phyloP scores from a whole-genome alignment of 2,113 vertebrate genomes.

The Gymnorhina tibicen region DNA sequence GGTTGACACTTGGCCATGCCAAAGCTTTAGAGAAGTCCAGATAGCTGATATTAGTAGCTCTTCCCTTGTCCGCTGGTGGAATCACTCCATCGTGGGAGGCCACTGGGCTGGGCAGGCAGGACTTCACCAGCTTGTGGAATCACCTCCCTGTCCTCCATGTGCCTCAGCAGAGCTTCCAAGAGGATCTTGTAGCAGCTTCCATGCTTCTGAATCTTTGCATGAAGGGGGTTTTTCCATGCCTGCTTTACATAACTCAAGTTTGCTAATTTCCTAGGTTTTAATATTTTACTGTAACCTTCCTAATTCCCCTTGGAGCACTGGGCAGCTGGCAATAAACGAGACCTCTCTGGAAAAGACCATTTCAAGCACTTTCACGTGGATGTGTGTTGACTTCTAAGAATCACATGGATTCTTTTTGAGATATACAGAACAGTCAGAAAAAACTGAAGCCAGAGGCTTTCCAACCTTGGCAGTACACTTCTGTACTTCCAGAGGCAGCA shows the following conservation, averaged over 20 bases:
- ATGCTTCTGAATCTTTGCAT: slow-evolving; percentile 7
- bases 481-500: neutral
- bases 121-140: neutral
- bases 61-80: neutral
- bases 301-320: neutral
- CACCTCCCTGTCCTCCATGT: neutral
- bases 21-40: neutral
- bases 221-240: neutral
- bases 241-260: neutral
- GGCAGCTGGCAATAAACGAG: neutral
- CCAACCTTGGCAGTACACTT: neutral
- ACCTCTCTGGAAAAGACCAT: neutral
- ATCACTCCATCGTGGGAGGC: neutral
- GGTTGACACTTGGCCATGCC: neutral
- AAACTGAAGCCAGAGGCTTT: neutral
- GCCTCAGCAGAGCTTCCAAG: neutral
- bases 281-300: slow-evolving; percentile 22
- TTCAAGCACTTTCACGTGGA: neutral
- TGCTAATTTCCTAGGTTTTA: slow-evolving; percentile 16
- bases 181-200: neutral
- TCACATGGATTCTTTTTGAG: neutral
- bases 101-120: neutral
- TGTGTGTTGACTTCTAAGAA: neutral
- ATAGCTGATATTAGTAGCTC: too few relatives aligned
- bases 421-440: neutral